Percentiles rank a stretch among this genome's conserved stretches.
These are phyloP conservation scores for Microtus agrestis DNA, from an alignment of 2,797 vertebrate species.

Conservation along the genomic window DNA sequence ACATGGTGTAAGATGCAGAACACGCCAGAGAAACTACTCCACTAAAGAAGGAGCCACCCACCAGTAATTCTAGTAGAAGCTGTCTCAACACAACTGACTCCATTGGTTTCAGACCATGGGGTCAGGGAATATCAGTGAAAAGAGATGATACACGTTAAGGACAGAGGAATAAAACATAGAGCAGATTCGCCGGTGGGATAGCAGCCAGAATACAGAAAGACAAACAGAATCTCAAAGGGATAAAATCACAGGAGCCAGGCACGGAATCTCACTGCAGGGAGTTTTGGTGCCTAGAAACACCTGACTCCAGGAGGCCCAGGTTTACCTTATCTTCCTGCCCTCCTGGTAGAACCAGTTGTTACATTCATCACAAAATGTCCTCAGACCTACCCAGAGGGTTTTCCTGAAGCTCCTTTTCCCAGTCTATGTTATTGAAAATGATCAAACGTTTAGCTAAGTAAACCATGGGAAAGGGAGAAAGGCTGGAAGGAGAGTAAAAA, in stretches of 20 bases:
- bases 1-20: neutral
- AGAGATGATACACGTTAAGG: neutral
- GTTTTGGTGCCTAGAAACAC: neutral
- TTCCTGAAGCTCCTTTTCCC: neutral
- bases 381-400: neutral
- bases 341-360: neutral
- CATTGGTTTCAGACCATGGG: neutral
- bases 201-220: neutral
- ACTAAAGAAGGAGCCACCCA: neutral
- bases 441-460: neutral
- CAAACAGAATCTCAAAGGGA: neutral
- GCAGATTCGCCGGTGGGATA: neutral
- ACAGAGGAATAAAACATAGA: neutral
- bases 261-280: accelerated
- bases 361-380: neutral
- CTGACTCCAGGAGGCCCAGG: neutral
- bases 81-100: neutral
- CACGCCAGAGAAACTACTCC: neutral
- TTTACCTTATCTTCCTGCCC: neutral
- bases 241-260: neutral
- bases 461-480: neutral
- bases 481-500: neutral
- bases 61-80: neutral
- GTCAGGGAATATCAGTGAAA: neutral
- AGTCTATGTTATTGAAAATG: neutral